These are phyloP conservation scores for Romanomermis culicivorax DNA, from an alignment of 2,888 invertebrate species.

Conservation along the genomic window DNA sequence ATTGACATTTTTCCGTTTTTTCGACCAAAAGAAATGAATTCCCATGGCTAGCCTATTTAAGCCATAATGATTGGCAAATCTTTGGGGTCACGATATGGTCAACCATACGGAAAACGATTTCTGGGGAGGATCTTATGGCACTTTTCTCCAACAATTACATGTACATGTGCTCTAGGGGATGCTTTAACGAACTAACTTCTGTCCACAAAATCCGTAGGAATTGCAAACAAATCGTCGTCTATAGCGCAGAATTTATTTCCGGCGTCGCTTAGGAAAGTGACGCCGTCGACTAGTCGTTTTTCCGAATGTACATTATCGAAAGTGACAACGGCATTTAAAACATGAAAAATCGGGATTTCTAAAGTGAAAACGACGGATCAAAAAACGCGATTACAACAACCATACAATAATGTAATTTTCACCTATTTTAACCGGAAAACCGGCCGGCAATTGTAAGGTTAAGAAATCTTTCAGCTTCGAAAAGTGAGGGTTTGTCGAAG, in stretches of 20 bases:
- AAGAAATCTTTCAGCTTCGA: slow-evolving; percentile 91
- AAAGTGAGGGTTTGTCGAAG: slow-evolving; percentile 88
- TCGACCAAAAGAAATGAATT: too few species aligned
- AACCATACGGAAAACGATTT: too few species aligned
- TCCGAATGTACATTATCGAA: slow-evolving; percentile 85
- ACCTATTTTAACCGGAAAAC: slow-evolving; percentile 22
- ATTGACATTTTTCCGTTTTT: too few species aligned
- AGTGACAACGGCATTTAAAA: slow-evolving; percentile 79
- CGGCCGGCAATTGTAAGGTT: slow-evolving; percentile 85
- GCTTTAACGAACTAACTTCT: slow-evolving; percentile 50
- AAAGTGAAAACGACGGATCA: slow-evolving; percentile 13
- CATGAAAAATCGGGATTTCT: slow-evolving; percentile 93
- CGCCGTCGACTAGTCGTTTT: slow-evolving; percentile 50
- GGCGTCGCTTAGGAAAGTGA: slow-evolving; percentile 34
- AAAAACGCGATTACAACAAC: not conserved
- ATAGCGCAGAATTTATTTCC: slow-evolving; percentile 44
- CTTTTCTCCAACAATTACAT: not conserved
- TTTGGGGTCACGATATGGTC: too few species aligned
- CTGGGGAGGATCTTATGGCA: too few species aligned
- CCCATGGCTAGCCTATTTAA: too few species aligned
- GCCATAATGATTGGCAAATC: too few species aligned
- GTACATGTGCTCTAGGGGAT: too few species aligned
- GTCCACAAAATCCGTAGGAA: slow-evolving; percentile 47
- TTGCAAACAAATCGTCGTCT: slow-evolving; percentile 66
- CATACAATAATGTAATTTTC: not conserved